Evolutionary conservation across 1,140 invertebrate genomes (phyloP), one percentile per base, ranked within the genome.

Genomic region (Limonius californicus): DNA sequence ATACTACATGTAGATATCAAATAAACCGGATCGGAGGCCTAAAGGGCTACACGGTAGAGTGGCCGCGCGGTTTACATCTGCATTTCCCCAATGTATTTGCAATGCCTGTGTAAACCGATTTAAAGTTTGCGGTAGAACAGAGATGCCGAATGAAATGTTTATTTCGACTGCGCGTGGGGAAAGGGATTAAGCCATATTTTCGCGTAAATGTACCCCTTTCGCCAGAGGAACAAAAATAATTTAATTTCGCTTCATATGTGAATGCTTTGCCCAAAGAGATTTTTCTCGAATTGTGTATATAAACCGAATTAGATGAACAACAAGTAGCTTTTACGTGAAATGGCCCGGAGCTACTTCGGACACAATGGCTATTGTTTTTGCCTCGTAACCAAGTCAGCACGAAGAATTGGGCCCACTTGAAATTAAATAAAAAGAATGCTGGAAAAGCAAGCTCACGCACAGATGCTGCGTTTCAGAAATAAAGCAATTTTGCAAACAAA

Each of bases 11-110:
- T 35, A 53, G 39, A 50, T 54, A 61, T 61, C 47, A 61, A 50
- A 54, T 53, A 61, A 61, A 54, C 47, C 50, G 21, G 47, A 61
- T 61, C 35, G 54, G 47, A 54, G 47, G 43, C 42, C 43, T 59
- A 50, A 50, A 50, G 45, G 45, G 45, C 45, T 50, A 21, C 20
- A 50, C 16, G 45, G 16, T 50, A 50, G 6, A 50, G 20, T 50
- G 15, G 45, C 45, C 45, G 2, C 45, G n/a, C 14, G 45, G 45
- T 50, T 39, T 50, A 50, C 45, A 50, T 50, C 45, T 50, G 16
- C 45, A 50, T 50, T 50, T 50, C 45, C 45, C 45, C 45, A 50
- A 50, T 50, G 45, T 18, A 50, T 50, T 50, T 50, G 45, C 45
- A 50, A 50, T 50, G 45, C 20, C 14, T 50, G 14, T 50, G 45